Conservation (phyloP, 2,888 invertebrate genomes). For the Hypercompe scribonia region DNA sequence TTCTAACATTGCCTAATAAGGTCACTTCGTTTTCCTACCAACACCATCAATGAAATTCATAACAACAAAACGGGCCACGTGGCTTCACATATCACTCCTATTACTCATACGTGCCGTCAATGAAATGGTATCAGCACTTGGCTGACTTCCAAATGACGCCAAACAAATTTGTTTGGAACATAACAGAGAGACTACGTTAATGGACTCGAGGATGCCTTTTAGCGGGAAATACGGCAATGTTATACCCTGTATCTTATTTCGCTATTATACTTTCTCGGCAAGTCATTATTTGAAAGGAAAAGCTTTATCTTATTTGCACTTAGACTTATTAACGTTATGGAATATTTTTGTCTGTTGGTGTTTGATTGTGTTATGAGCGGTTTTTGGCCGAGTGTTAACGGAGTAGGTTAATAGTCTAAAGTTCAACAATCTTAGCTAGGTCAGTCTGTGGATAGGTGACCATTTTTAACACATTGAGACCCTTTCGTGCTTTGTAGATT, state of each 20-base stretch:
- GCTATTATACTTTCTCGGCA: constrained; percentile 8
- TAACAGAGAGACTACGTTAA: constrained; percentile 24
- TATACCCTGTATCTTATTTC: constrained; percentile 18
- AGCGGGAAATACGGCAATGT: constrained; percentile 16
- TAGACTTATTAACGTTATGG: background rate
- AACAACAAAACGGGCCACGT: constrained; percentile 32
- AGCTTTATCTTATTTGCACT: constrained; percentile 1
- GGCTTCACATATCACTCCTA: constrained; percentile 26
- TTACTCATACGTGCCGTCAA: constrained; percentile 41
- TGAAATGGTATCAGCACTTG: constrained; percentile 35
- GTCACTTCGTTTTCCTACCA: background rate
- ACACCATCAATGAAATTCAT: constrained; percentile 14
- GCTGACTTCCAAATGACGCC: constrained; percentile 39
- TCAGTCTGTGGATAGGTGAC: too few relatives aligned
- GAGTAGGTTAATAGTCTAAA: too few relatives aligned
- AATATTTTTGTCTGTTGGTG: background rate
- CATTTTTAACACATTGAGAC: too few relatives aligned
- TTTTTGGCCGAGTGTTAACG: too few relatives aligned
- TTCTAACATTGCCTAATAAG: background rate
- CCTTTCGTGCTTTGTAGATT: too few relatives aligned
- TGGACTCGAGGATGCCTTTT: constrained; percentile 21
- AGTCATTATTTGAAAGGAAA: background rate
- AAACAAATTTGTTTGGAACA: constrained; percentile 35
- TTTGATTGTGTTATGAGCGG: background rate
- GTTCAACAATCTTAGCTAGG: too few relatives aligned